A percentile compares a stretch with the other conserved stretches of the same genome.
These are phyloP conservation scores for Eristalis tenax DNA, from an alignment of 2,888 invertebrate genomes.

Conservation along the genomic window DNA sequence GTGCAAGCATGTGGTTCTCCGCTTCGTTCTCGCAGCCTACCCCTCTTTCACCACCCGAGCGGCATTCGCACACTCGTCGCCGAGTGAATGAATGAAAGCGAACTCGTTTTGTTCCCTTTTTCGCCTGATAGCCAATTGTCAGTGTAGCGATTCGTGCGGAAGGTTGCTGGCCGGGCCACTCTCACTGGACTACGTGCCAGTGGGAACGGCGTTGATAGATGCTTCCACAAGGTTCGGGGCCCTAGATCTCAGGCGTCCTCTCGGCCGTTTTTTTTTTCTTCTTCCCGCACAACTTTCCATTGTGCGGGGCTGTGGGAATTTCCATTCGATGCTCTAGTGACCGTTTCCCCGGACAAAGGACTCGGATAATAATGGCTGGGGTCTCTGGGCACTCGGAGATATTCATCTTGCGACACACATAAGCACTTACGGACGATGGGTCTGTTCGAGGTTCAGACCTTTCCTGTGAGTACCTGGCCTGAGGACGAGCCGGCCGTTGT, in stretches of 20 bases:
- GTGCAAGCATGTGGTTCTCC: not conserved
- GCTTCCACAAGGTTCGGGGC: not conserved
- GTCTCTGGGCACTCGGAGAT: not conserved
- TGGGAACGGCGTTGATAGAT: not conserved
- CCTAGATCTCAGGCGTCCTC: not conserved
- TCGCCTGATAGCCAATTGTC: not conserved
- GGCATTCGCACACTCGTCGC: not conserved
- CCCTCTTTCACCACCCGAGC: not conserved
- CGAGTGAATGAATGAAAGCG: slow-evolving; percentile 19
- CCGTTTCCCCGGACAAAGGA: no score
- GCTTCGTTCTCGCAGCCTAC: not conserved
- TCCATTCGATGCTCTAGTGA: not conserved
- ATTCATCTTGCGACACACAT: not conserved
- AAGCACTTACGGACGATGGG: not conserved
- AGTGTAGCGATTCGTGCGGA: not conserved
- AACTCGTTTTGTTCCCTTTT: slow-evolving; percentile 20
- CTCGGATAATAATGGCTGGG: no score
- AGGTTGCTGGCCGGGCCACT: not conserved
- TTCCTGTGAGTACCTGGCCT: not conserved
- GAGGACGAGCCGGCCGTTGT: not conserved
- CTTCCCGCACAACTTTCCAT: not conserved
- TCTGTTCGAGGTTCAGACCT: not conserved
- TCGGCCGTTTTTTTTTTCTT: not conserved
- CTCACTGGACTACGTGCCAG: not conserved
- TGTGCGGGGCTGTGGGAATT: not conserved